These are phyloP conservation scores for Odocoileus hemionus DNA, from an alignment of 2,113 vertebrate genomes.

Conservation along the genomic window DNA sequence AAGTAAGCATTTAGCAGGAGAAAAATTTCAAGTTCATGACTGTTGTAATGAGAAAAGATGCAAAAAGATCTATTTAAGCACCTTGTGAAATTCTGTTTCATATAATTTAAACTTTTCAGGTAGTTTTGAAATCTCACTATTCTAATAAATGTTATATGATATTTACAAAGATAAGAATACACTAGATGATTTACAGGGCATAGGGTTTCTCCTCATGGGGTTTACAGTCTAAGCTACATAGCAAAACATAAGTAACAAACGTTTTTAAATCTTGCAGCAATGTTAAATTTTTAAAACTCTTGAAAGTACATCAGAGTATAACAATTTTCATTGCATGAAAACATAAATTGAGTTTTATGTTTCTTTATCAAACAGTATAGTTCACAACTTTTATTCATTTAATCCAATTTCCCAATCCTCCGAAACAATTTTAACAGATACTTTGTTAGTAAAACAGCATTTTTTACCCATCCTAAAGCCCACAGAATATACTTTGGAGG, in stretches of 20 bases:
- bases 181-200: background rate
- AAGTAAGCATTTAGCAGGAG: slow-evolving; percentile 32
- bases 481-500: background rate
- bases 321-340: background rate
- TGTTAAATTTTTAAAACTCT: slow-evolving; percentile 1
- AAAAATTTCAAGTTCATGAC: slow-evolving; percentile 43
- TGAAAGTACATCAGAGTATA: slow-evolving; percentile 26
- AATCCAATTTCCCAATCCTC: background rate
- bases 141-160: background rate
- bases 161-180: slow-evolving; percentile 28
- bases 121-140: slow-evolving; percentile 35
- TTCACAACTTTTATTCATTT: slow-evolving; percentile 1
- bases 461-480: background rate
- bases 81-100: slow-evolving; percentile 2
- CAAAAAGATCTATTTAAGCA: slow-evolving; percentile 29
- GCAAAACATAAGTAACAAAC: background rate
- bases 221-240: background rate
- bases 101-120: slow-evolving; percentile 22
- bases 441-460: background rate
- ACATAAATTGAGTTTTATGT: background rate
- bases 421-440: slow-evolving; percentile 24
- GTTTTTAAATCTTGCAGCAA: background rate
- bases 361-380: background rate
- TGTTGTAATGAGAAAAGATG: slow-evolving; percentile 15
- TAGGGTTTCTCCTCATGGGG: background rate